Percentiles rank a stretch among this genome's conserved stretches.
Conservation (phyloP, 2,113 vertebrate genomes). For the Melospiza melodia region DNA sequence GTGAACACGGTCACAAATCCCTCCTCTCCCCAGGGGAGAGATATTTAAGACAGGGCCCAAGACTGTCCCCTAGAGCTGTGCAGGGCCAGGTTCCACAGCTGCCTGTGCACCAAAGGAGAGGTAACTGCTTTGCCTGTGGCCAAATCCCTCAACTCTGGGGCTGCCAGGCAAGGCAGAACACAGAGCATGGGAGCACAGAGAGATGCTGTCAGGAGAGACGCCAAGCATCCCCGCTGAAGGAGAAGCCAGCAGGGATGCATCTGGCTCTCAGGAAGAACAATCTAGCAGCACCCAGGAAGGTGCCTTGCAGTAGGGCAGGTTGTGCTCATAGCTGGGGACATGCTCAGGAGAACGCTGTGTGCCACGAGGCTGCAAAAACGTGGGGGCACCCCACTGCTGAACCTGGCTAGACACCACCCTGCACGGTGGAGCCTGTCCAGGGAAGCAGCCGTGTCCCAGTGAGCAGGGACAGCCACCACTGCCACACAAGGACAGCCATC, state of each 20-base stretch:
- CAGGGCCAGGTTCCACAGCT: neutral
- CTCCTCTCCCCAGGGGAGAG: neutral
- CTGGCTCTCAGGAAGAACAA: neutral
- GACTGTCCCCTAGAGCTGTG: neutral
- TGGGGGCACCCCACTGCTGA: neutral
- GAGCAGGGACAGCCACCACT: neutral
- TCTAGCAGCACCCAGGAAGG: neutral
- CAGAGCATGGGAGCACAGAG: neutral
- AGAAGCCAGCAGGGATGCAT: neutral
- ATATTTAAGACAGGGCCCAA: neutral
- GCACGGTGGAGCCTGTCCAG: accelerated
- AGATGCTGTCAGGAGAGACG: neutral
- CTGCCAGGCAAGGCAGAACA: neutral
- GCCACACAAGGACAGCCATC: neutral
- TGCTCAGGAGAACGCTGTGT: accelerated
- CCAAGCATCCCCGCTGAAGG: neutral
- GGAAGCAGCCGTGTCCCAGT: accelerated
- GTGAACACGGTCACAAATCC: too few species aligned
- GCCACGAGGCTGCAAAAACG: neutral
- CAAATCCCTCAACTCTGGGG: neutral
- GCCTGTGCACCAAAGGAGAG: neutral
- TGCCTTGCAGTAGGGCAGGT: neutral
- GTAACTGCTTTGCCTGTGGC: neutral
- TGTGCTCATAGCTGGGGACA: neutral
- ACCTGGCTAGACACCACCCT: neutral